Conservation (phyloP, 2,888 invertebrate genomes). For the Mechanitis mazaeus region DNA sequence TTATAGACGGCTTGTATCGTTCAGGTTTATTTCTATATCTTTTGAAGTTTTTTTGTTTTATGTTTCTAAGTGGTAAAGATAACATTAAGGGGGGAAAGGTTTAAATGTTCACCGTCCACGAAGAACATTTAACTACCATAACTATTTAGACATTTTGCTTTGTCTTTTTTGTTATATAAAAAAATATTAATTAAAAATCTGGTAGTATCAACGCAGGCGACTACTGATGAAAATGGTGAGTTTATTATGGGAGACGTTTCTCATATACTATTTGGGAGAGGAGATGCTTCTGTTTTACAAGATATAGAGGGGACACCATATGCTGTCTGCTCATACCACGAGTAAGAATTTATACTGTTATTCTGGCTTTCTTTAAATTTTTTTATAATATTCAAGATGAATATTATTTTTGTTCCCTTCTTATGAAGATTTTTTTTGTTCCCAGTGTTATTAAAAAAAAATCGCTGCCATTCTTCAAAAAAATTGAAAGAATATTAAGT, state of each 20-base stretch:
- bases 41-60: too few species aligned
- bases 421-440: background rate
- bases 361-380: background rate
- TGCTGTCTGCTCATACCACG: constrained; percentile 12
- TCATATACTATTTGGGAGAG: constrained; percentile 16
- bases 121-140: too few species aligned
- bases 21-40: too few species aligned
- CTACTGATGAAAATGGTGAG: constrained; percentile 11
- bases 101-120: too few species aligned
- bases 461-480: background rate
- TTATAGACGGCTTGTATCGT: too few species aligned
- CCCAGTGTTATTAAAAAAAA: background rate
- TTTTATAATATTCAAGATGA: too few species aligned
- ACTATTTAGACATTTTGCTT: too few species aligned
- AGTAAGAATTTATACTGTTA: constrained; percentile 7
- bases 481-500: constrained; percentile 2
- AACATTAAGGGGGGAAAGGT: too few species aligned
- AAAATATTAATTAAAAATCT: too few species aligned
- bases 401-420: background rate
- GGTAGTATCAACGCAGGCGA: constrained; percentile 15
- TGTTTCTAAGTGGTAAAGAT: too few species aligned
- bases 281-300: constrained; percentile 9
- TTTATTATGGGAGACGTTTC: constrained; percentile 19
- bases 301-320: constrained; percentile 26
- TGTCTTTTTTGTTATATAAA: too few species aligned